A percentile compares a stretch with the other conserved stretches of the same genome.
phyloP scores from a whole-genome alignment of 2,113 vertebrate species.

The Corvus moneduloides region DNA sequence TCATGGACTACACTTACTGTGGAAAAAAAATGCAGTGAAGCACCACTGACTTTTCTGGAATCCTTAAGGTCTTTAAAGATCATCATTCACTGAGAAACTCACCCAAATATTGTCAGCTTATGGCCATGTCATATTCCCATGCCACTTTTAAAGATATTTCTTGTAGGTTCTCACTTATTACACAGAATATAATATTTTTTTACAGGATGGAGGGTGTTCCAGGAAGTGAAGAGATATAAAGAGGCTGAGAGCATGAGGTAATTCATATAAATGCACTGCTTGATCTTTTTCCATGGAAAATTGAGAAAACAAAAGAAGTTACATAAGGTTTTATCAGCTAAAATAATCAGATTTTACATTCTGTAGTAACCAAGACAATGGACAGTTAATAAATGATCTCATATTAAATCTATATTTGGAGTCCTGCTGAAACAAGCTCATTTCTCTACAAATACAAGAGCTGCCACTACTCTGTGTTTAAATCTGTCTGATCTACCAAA shows the following conservation, averaged over 20 bases:
- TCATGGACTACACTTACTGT: not conserved
- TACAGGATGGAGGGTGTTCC: not conserved
- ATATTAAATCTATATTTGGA: not conserved
- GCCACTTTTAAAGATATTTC: not conserved
- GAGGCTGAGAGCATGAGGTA: not conserved
- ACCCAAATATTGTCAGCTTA: not conserved
- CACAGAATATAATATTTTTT: not conserved
- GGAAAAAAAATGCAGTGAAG: not conserved
- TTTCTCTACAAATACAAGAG: not conserved
- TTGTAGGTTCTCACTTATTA: not conserved
- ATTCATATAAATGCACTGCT: not conserved
- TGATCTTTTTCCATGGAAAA: not conserved
- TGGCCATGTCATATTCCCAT: not conserved
- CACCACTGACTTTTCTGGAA: not conserved
- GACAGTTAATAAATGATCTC: not conserved
- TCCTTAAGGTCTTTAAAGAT: not conserved
- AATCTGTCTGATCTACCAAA: not conserved
- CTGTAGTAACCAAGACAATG: not conserved
- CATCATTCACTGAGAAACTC: not conserved
- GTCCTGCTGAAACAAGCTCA: not conserved
- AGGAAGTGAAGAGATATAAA: not conserved
- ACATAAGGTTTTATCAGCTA: not conserved
- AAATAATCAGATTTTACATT: not conserved
- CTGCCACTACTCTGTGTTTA: not conserved
- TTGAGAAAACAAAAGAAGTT: not conserved